These are phyloP conservation scores for Araneus ventricosus DNA, from an alignment of 1,140 invertebrate genomes.

Conservation along the genomic window DNA sequence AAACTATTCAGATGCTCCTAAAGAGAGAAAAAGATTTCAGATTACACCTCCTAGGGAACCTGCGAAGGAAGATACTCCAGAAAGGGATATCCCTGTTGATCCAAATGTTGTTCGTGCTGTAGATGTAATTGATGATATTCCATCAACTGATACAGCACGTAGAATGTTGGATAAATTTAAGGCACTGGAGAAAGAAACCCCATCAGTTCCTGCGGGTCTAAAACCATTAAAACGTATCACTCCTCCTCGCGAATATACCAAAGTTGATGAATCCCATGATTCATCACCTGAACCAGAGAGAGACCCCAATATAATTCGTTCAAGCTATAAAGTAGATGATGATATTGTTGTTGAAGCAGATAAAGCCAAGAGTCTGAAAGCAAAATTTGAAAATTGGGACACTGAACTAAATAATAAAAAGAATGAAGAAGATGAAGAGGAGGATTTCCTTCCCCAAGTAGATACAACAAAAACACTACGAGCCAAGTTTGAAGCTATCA, in stretches of 20 bases:
- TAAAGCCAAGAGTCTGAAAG: conserved; percentile 89
- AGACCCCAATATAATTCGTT: conserved; percentile 77
- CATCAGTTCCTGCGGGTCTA: conserved; percentile 83
- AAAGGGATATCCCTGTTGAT: conserved; percentile 88
- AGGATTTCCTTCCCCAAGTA: conserved; percentile 81
- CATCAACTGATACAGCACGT: conserved; percentile 87
- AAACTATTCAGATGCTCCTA: conserved; percentile 84
- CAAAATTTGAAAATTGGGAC: conserved; percentile 95
- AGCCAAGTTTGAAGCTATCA: conserved; percentile 91
- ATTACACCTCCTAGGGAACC: conserved; percentile 90
- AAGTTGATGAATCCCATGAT: conserved; percentile 78
- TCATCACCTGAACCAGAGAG: conserved; percentile 77
- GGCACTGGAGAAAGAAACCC: conserved; percentile 88
- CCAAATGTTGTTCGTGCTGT: conserved; percentile 87
- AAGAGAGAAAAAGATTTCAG: conserved; percentile 87
- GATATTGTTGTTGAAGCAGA: conserved; percentile 83
- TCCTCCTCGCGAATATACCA: conserved; percentile 88
- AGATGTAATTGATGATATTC: conserved; percentile 81
- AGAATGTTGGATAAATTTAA: conserved; percentile 89
- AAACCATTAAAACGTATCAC: conserved; percentile 93
- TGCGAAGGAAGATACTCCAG: conserved; percentile 84
- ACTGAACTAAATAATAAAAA: conserved; percentile 81
- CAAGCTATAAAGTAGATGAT: conserved; percentile 83
- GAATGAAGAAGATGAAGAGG: conserved; percentile 81
- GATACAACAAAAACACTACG: conserved; percentile 90